Evolutionary conservation across 2,113 vertebrate species (phyloP).

Genomic region (Crocuta crocuta): DNA sequence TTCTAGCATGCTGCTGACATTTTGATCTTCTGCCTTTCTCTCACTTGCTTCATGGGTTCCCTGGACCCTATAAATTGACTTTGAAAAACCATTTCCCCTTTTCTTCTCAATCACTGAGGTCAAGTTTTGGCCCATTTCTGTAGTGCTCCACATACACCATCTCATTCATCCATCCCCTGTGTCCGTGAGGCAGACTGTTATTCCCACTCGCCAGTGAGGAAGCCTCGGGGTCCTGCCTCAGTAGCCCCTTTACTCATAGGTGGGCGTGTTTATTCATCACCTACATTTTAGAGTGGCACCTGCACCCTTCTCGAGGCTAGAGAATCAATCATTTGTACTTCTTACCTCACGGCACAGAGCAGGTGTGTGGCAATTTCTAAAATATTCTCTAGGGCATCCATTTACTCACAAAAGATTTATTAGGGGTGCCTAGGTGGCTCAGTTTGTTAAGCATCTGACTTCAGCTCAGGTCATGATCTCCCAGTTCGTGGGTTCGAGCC

Average conservation of each 20-base stretch:
- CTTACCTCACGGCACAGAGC: background rate
- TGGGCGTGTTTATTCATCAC: background rate
- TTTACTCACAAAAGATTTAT: background rate
- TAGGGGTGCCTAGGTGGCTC: too few species aligned
- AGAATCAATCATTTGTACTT: background rate
- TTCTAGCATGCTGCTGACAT: background rate
- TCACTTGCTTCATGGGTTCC: background rate
- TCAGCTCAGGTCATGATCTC: too few species aligned
- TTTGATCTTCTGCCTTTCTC: background rate
- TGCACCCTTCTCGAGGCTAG: background rate
- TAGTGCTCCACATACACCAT: background rate
- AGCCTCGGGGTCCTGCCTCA: fast-evolving
- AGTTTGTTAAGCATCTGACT: too few species aligned
- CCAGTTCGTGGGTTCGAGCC: too few species aligned
- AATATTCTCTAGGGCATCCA: background rate
- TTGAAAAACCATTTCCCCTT: background rate
- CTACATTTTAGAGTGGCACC: background rate
- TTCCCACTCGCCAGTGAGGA: background rate
- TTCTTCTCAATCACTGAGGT: background rate
- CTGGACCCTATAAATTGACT: background rate
- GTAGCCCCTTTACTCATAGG: background rate
- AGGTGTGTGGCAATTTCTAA: background rate
- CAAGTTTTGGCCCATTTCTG: background rate
- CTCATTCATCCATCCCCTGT: background rate
- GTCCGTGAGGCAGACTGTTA: background rate